A percentile compares a stretch with the other conserved stretches of the same genome.
phyloP scores from a whole-genome alignment of 2,888 invertebrate species.

The Amphipoea lucens region DNA sequence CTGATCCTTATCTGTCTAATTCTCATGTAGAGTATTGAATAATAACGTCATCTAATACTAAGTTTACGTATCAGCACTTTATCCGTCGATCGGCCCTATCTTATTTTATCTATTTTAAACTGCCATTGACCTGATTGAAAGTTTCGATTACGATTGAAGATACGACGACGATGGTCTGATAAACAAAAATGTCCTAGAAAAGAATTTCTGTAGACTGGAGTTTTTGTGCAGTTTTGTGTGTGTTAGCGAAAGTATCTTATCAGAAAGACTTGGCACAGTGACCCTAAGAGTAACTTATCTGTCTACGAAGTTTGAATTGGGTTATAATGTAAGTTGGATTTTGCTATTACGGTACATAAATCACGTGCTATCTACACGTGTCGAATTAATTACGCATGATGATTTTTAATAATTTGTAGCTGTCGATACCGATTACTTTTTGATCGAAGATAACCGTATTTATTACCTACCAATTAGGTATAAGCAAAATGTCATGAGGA shows the following conservation, averaged over 20 bases:
- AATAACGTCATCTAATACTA: conserved; percentile 10
- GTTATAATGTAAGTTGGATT: conserved; percentile 11
- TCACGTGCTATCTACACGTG: background rate
- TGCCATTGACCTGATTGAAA: conserved; percentile 75
- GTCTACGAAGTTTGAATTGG: conserved; percentile 51
- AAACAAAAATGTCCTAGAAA: conserved; percentile 47
- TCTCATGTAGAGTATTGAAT: background rate
- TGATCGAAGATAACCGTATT: conserved; percentile 11
- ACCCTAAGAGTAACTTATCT: conserved; percentile 67
- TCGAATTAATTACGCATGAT: background rate
- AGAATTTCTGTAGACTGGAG: conserved; percentile 10
- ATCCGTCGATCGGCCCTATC: conserved; percentile 27
- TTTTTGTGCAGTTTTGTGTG: conserved; percentile 25
- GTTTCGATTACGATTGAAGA: conserved; percentile 62
- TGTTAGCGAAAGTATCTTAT: conserved; percentile 59
- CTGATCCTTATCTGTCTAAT: background rate
- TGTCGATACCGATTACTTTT: conserved; percentile 9
- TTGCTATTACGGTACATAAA: background rate
- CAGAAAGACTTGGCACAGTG: conserved; percentile 65
- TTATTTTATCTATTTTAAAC: conserved; percentile 68
- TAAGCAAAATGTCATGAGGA: background rate
- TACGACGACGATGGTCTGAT: conserved; percentile 36
- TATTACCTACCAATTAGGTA: background rate
- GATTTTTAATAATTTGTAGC: conserved; percentile 18
- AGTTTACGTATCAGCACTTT: conserved; percentile 23